Evolutionary conservation across 2,113 vertebrate genomes (phyloP).

Genomic region (Pteropus alecto): DNA sequence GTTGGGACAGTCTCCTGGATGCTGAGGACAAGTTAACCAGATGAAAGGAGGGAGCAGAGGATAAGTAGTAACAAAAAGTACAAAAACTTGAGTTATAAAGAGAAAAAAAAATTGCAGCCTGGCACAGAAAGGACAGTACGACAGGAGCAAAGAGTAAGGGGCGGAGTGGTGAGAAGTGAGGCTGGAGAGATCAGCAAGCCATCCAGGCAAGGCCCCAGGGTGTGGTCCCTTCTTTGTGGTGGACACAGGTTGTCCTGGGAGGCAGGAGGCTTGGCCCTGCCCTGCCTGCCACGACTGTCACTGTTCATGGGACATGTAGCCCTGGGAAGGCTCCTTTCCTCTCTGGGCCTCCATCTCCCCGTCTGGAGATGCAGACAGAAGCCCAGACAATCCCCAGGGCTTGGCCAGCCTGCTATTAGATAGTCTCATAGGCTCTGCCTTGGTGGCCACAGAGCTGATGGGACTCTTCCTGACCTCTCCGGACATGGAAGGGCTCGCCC

Average conservation of each 20-base stretch:
- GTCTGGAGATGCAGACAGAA: neutral
- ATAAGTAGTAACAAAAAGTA: neutral
- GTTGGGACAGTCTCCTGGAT: neutral
- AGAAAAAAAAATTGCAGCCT: neutral
- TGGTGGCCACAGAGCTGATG: neutral
- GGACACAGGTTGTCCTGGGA: neutral
- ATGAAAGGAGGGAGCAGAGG: neutral
- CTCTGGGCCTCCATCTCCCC: neutral
- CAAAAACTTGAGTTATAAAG: neutral
- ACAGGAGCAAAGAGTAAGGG: neutral
- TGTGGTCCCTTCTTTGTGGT: neutral
- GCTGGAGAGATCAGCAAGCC: neutral
- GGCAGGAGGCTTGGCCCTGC: neutral
- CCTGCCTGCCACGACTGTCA: neutral
- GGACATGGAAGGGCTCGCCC: neutral
- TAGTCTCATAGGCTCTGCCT: neutral
- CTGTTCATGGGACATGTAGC: neutral
- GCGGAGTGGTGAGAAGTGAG: neutral
- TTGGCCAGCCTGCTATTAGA: neutral
- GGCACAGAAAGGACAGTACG: neutral
- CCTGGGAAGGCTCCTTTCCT: neutral
- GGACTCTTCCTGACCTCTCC: neutral
- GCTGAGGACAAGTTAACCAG: neutral
- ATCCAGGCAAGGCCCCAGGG: neutral
- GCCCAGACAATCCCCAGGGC: neutral